Evolutionary conservation across 2,888 invertebrate genomes (phyloP), one percentile per base, ranked within the genome.

Genomic region (Coelogynopora nodosa): DNA sequence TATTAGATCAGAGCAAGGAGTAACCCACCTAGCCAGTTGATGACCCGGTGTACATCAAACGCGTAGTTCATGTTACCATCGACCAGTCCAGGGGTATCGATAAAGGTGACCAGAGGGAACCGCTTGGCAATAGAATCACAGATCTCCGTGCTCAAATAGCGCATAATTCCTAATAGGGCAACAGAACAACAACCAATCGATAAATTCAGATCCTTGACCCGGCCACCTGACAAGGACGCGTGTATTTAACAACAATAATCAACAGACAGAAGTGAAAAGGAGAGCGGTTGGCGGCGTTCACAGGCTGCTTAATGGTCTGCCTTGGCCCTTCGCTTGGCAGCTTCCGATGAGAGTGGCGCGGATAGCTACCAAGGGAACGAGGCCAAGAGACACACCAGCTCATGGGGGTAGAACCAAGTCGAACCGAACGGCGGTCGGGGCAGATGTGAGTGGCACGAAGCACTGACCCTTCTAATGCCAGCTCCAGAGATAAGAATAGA

Each of bases 61-160:
- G 93, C 93, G 90, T 94, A 94, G 89, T 93, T 93, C 93, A 93
- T 93, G 89, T 93, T 93, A 0, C 94, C 94, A 91, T 94, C 93
- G 2, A 94, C 94, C 26, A 94, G 90, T 0, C 93, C 94, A n/a
- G 94, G 93, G 0, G 93, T 93, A 89, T 94, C 93, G 26, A 94
- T 92, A 90, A 94, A 94, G 2, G 93, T 93, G 67, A 94, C 93
- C 87, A 94, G 90, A 88, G 92, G 92, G 90, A 94, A 94, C 89
- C 93, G 93, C 90, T 93, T 93, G 89, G 93, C 92, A 88, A 93
- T 93, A 0, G 93, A 93, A 0, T 93, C 93, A 28, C 93, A 93
- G 28, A 94, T 92, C 89, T 94, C 94, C 0, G 93, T 93, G 0
- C 91, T 91, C 87, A 94, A 90, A 90, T 93, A 93, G 89, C 93